Base-by-base conservation (phyloP, 2,888 invertebrate genomes). In the Hypercompe scribonia region DNA sequence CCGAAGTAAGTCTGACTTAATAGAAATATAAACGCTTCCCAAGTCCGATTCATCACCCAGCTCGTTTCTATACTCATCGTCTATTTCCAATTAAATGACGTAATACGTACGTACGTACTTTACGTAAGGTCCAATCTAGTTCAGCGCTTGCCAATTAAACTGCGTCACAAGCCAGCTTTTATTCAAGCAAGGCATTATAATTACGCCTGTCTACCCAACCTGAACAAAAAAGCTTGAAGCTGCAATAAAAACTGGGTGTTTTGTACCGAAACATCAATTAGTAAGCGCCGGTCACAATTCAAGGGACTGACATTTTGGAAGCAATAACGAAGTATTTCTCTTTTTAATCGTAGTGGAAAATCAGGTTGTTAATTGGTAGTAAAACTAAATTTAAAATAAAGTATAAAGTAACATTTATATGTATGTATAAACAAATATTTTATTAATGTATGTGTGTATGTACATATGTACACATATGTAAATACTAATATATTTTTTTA, bases 251-350 rank as follows among this genome's bases (percentile, higher is more conserved):
- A 61, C 24, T 10, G 21, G 8, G 24, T 54, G 4, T 31, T 68
- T 74, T 73, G 65, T 76, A 63, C 21, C 61, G 61, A 64, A 70
- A 78, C 72, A 78, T 74, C 73, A 80, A 81, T 81, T 76, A 80
- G 58, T 50, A n/a, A 28, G 64, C 68, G 21, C 11, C 33, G 46
- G n/a, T 7, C 74, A 77, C 78, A 77, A 74, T 69, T 72, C 42
- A 64, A 74, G 50, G 28, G 69, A 42, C 5, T 74, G 75, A 72
- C 65, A 72, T 68, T 72, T 46, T n/a, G 63, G 71, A 7, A 58
- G 81, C 76, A 83, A 83, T 72, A 42, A 63, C 61, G n/a, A 70
- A 61, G 72, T 75, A 81, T 72, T 72, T 79, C 65, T n/a, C n/a
- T n/a, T 73, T 74, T 83, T 68, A 58, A 71, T 72, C 65, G 4